phyloP scores from a whole-genome alignment of 2,113 vertebrate genomes.

The Crocuta crocuta region DNA sequence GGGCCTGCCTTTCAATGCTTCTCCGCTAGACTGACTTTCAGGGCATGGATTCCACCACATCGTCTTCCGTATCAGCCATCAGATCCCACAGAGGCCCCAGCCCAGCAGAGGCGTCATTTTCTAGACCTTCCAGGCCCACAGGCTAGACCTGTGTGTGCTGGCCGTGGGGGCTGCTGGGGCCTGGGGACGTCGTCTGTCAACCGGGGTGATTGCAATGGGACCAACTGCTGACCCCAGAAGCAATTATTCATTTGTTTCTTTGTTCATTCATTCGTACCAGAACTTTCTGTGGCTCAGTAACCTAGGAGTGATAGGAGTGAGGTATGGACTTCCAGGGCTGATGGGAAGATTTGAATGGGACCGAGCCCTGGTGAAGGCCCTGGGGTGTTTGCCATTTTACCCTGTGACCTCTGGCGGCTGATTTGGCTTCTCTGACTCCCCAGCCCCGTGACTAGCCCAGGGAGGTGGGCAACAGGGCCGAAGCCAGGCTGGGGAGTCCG shows the following conservation, averaged over 20 bases:
- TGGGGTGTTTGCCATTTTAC: not conserved
- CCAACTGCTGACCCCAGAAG: not conserved
- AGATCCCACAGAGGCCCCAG: not conserved
- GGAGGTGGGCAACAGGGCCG: not conserved
- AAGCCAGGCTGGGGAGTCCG: not conserved
- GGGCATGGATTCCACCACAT: not conserved
- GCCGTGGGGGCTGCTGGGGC: not conserved
- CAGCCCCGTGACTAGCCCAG: not conserved
- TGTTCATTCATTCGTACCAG: not conserved
- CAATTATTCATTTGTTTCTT: slow-evolving; percentile 4
- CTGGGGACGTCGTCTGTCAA: not conserved
- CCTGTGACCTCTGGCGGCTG: not conserved
- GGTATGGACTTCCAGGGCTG: not conserved
- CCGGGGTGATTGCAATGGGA: not conserved
- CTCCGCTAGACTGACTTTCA: not conserved
- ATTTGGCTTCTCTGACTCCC: not conserved
- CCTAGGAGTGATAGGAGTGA: too few species aligned
- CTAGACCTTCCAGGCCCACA: not conserved
- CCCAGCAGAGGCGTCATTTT: not conserved
- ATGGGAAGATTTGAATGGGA: not conserved
- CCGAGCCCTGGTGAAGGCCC: not conserved
- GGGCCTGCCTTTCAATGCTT: not conserved
- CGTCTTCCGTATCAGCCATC: not conserved
- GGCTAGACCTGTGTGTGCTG: not conserved
- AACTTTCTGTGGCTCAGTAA: not conserved